phyloP scores from a whole-genome alignment of 2,888 invertebrate species.

The Synanthedon tipuliformis region DNA sequence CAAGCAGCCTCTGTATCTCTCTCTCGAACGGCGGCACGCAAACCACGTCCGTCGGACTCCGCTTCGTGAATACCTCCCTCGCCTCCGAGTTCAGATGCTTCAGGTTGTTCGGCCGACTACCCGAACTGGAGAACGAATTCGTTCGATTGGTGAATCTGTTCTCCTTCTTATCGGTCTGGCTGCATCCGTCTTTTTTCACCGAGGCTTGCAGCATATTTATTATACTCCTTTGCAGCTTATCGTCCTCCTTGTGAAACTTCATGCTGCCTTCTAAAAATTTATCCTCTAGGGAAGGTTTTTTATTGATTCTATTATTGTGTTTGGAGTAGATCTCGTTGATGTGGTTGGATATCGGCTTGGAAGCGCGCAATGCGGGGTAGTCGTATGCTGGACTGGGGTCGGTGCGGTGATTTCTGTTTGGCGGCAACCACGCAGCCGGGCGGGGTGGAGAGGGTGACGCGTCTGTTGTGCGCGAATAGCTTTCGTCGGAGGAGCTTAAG shows the following conservation, averaged over 20 bases:
- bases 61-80: constrained; percentile 56
- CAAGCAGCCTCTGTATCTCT: constrained; percentile 82
- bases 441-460: constrained; percentile 73
- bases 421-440: constrained; percentile 64
- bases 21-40: constrained; percentile 79
- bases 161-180: constrained; percentile 76
- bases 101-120: constrained; percentile 62
- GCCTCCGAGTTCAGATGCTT: constrained; percentile 64
- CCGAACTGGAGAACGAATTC: constrained; percentile 66
- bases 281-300: constrained; percentile 51
- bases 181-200: constrained; percentile 72
- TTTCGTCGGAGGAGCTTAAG: constrained; percentile 86
- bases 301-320: constrained; percentile 36
- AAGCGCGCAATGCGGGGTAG: constrained; percentile 70
- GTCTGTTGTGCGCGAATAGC: constrained; percentile 84
- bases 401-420: constrained; percentile 46
- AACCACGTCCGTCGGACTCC: constrained; percentile 61
- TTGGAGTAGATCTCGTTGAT: constrained; percentile 54
- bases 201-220: constrained; percentile 67
- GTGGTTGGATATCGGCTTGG: constrained; percentile 42
- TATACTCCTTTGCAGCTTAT: constrained; percentile 59
- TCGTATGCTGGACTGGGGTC: constrained; percentile 67
- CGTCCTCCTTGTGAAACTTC: constrained; percentile 58
- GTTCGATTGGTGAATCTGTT: constrained; percentile 46
- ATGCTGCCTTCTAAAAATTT: constrained; percentile 47